These are phyloP conservation scores for Cephus nigrinus DNA, from an alignment of 2,888 invertebrate genomes.

Conservation along the genomic window DNA sequence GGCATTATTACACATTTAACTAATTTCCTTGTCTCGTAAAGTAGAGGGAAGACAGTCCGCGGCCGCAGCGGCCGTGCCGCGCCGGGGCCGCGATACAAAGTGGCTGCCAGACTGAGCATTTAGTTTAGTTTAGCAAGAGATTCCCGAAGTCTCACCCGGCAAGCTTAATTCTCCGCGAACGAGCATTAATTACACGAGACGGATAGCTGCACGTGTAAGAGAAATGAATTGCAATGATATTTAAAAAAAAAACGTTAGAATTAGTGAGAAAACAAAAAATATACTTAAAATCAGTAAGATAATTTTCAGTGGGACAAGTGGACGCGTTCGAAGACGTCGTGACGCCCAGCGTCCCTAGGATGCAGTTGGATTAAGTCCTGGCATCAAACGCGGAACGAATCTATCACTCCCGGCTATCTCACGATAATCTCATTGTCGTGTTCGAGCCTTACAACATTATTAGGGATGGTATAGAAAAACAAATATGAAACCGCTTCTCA, in stretches of 20 bases:
- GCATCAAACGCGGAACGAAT: constrained; percentile 12
- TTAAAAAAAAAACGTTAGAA: neutral
- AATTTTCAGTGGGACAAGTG: neutral
- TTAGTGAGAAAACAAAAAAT: neutral
- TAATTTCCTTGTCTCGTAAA: constrained; percentile 62
- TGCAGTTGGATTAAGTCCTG: neutral
- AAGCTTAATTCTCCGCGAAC: constrained; percentile 19
- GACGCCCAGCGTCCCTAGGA: neutral
- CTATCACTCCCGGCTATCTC: constrained; percentile 23
- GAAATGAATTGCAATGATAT: neutral
- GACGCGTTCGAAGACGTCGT: neutral
- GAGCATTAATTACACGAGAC: neutral
- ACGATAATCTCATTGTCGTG: constrained; percentile 40
- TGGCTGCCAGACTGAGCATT: neutral
- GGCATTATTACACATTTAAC: constrained; percentile 60
- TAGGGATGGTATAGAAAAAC: constrained; percentile 36
- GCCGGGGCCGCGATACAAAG: constrained; percentile 13
- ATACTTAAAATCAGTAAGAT: neutral
- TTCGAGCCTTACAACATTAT: constrained; percentile 39
- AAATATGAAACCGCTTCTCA: constrained; percentile 41
- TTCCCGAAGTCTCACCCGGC: constrained; percentile 36
- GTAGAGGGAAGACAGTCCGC: constrained; percentile 42
- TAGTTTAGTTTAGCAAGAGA: constrained; percentile 2
- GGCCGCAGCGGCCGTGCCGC: constrained; percentile 30
- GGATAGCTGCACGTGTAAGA: neutral